These are phyloP conservation scores for Vanacampus margaritifer DNA, from an alignment of 2,113 vertebrate species.

Conservation along the genomic window DNA sequence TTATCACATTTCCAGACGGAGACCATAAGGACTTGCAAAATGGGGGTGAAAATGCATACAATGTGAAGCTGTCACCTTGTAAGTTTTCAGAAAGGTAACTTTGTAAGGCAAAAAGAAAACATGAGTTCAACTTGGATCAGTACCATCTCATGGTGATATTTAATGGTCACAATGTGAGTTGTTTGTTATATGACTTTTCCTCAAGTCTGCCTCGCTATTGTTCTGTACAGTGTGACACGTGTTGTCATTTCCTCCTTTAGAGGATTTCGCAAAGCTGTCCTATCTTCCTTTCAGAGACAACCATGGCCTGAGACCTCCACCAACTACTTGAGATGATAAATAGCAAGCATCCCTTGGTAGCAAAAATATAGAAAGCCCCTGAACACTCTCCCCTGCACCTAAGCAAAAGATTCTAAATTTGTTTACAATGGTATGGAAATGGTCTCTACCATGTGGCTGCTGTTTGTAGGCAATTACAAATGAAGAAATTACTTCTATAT, in stretches of 20 bases:
- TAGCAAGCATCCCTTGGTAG: constrained; percentile 46
- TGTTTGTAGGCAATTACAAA: not conserved
- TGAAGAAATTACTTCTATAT: not conserved
- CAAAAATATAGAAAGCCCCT: constrained; percentile 38
- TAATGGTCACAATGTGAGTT: constrained; percentile 13
- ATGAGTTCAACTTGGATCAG: not conserved
- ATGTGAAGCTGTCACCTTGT: constrained; percentile 20
- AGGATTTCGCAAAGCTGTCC: constrained; percentile 35
- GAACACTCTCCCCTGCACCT: not conserved
- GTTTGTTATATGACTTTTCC: constrained; percentile 52
- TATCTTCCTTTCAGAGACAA: constrained; percentile 43
- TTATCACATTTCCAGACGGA: constrained; percentile 41
- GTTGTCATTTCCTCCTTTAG: constrained; percentile 69
- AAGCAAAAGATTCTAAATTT: constrained; percentile 21
- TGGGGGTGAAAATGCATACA: constrained; percentile 25
- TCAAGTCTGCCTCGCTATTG: constrained; percentile 56
- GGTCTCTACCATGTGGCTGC: not conserved
- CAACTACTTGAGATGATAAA: constrained; percentile 32
- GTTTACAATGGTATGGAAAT: constrained; percentile 1
- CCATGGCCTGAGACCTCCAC: constrained; percentile 39
- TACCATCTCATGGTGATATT: constrained; percentile 17
- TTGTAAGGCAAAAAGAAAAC: not conserved
- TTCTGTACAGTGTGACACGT: constrained; percentile 50
- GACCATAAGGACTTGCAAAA: constrained; percentile 24
- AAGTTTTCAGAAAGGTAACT: constrained; percentile 14